Conservation (phyloP, 2,113 vertebrate species). For the Sakesphorus luctuosus region DNA sequence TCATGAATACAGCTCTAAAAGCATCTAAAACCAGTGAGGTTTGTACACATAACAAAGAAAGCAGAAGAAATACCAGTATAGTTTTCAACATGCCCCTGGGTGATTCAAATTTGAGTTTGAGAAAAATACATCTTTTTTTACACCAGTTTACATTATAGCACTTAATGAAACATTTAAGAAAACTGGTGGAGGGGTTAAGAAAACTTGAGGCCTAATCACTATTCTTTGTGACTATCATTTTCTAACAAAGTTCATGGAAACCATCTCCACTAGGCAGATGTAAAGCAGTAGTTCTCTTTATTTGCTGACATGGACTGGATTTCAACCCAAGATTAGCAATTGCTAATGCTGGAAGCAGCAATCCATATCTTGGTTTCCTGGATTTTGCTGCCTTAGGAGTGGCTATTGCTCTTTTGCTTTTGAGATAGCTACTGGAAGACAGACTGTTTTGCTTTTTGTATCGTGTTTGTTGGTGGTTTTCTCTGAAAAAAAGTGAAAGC, state of each 20-base stretch:
- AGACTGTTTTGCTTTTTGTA: neutral
- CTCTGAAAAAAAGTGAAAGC: neutral
- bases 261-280: neutral
- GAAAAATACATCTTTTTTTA: neutral
- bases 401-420: neutral
- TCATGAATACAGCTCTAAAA: neutral
- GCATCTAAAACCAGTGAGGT: rapidly evolving
- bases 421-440: neutral
- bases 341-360: neutral
- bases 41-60: neutral
- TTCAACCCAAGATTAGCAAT: neutral
- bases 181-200: neutral
- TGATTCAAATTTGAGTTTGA: neutral
- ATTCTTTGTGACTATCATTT: neutral
- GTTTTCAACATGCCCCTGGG: neutral
- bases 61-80: neutral
- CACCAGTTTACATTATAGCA: neutral
- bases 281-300: neutral
- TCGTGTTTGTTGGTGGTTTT: neutral
- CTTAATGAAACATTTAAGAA: neutral
- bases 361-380: neutral
- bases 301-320: neutral
- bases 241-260: neutral
- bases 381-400: neutral
- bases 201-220: neutral